These are phyloP conservation scores for Halisarca cf. caerulea DNA, from an alignment of 37 sponge, comb jelly and placozoan genomes.

Conservation along the genomic window DNA sequence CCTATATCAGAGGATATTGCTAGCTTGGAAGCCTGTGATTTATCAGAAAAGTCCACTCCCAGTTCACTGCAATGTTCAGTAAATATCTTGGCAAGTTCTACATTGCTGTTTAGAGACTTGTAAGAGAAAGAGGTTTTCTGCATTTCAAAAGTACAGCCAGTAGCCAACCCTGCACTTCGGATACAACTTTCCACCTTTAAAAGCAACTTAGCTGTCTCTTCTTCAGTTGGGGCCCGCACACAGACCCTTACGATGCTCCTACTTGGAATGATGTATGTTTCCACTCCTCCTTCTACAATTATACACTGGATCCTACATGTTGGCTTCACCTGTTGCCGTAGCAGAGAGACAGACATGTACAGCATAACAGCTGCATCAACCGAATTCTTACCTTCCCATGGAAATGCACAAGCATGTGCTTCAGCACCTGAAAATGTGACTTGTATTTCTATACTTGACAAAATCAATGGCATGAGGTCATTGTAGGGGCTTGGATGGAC, in stretches of 20 bases:
- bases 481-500: constrained; percentile 69
- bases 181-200: constrained; percentile 60
- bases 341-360: constrained; percentile 76
- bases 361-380: constrained; percentile 94
- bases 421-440: constrained; percentile 69
- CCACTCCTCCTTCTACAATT: constrained; percentile 80
- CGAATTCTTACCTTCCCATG: constrained; percentile 87
- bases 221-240: constrained; percentile 57
- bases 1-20: constrained; percentile 92
- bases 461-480: constrained; percentile 19
- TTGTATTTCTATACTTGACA: constrained; percentile 33
- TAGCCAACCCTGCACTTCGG: constrained; percentile 67
- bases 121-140: constrained; percentile 26
- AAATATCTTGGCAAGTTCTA: constrained; percentile 40
- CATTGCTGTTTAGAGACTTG: constrained; percentile 50
- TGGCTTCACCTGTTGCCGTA: constrained; percentile 94
- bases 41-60: neutral
- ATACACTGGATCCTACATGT: constrained; percentile 80
- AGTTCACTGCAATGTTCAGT: constrained; percentile 24
- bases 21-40: constrained; percentile 24
- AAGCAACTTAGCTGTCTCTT: constrained; percentile 48
- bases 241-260: constrained; percentile 35
- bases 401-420: constrained; percentile 53
- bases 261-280: constrained; percentile 80
- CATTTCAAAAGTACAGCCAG: constrained; percentile 64